Conservation (phyloP, 2,113 vertebrate genomes). For the Antennarius striatus region DNA sequence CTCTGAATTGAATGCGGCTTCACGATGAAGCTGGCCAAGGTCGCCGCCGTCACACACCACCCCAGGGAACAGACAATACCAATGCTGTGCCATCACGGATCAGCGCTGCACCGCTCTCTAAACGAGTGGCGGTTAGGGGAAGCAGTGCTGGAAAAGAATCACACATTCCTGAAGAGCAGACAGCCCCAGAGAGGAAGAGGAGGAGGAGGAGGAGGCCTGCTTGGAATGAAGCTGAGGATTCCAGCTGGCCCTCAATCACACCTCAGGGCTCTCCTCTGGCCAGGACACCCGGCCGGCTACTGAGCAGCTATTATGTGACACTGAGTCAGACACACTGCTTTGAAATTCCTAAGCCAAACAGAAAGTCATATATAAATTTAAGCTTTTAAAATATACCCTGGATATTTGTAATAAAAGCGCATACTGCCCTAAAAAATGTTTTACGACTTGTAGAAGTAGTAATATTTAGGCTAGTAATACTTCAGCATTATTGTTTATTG, state of each 20-base stretch:
- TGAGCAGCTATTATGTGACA: constrained; percentile 71
- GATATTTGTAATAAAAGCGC: constrained; percentile 17
- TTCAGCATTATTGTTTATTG: neutral
- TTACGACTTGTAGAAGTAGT: neutral
- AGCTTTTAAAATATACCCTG: constrained; percentile 1
- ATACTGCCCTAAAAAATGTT: constrained; percentile 3
- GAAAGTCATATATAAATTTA: constrained; percentile 39
- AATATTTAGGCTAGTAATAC: constrained; percentile 10
- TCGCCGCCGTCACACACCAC: constrained; percentile 66
- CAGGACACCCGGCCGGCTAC: constrained; percentile 54
- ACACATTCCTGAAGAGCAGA: constrained; percentile 77
- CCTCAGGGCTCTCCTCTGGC: constrained; percentile 63
- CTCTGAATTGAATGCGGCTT: constrained; percentile 60
- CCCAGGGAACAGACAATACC: constrained; percentile 67
- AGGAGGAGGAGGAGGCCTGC: constrained; percentile 55
- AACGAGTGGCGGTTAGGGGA: constrained; percentile 58
- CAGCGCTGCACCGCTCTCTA: constrained; percentile 60
- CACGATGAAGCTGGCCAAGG: constrained; percentile 69
- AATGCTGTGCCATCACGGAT: constrained; percentile 62
- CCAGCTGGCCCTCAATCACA: constrained; percentile 69
- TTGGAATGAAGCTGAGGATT: constrained; percentile 52
- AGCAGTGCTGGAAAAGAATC: constrained; percentile 73
- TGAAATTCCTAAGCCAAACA: constrained; percentile 58
- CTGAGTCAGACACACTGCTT: constrained; percentile 53
- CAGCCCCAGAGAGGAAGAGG: constrained; percentile 56